These are phyloP conservation scores for Cantharis flavilabris DNA, from an alignment of 2,888 invertebrate genomes.

Conservation along the genomic window DNA sequence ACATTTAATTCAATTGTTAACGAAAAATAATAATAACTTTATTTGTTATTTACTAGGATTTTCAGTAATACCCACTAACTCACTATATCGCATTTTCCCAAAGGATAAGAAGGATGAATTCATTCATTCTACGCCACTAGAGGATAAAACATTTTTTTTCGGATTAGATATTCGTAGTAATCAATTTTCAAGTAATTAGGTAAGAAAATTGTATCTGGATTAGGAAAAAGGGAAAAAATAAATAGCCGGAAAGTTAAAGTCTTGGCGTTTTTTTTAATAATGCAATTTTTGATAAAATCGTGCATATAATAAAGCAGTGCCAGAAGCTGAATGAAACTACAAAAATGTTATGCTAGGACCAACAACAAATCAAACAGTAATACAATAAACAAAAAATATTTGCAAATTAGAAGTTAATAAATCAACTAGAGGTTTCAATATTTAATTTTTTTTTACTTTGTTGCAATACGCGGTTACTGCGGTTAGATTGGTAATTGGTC, in stretches of 20 bases:
- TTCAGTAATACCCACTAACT: neutral
- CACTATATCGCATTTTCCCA: neutral
- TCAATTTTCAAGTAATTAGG: neutral
- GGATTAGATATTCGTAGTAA: neutral
- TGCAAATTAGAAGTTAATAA: neutral
- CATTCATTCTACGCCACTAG: neutral
- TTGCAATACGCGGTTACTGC: constrained; percentile 9
- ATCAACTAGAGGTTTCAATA: neutral
- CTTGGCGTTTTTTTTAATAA: neutral
- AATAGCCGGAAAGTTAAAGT: neutral
- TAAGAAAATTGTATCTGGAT: neutral
- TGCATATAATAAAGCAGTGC: constrained; percentile 23
- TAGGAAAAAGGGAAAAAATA: neutral
- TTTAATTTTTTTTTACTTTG: neutral
- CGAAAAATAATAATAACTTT: neutral
- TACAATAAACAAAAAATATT: neutral
- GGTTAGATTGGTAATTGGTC: constrained; percentile 27
- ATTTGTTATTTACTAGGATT: neutral
- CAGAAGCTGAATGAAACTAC: constrained; percentile 12
- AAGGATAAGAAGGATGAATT: neutral
- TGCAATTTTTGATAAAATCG: constrained; percentile 5
- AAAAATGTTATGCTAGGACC: constrained; percentile 13
- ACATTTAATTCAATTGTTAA: neutral
- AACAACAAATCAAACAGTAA: constrained; percentile 23
- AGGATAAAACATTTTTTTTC: neutral